A percentile compares a stretch with the other conserved stretches of the same genome.
Evolutionary conservation across 2,113 vertebrate genomes (phyloP).

Genomic region (Myiopsitta monachus): DNA sequence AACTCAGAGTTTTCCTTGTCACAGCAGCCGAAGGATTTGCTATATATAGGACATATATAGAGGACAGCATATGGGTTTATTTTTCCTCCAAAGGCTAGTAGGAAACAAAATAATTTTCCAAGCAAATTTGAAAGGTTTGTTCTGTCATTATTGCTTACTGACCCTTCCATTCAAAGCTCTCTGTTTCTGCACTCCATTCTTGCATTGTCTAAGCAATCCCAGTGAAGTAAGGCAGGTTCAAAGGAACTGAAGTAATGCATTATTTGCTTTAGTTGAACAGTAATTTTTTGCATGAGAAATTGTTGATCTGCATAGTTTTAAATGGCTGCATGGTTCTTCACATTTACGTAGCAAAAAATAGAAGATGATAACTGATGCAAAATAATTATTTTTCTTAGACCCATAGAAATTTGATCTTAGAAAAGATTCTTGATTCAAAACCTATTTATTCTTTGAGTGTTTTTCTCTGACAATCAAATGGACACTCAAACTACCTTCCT

Average conservation of each 20-base stretch:
- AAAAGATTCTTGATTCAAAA: background rate
- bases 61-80: background rate
- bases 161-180: background rate
- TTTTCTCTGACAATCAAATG: background rate
- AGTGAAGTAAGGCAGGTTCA: background rate
- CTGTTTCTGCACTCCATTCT: background rate
- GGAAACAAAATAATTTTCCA: background rate
- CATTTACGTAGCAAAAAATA: background rate
- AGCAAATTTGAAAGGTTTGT: background rate
- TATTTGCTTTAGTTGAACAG: background rate
- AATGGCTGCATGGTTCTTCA: accelerated
- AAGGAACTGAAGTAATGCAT: background rate
- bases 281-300: background rate
- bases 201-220: background rate
- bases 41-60: too few relatives aligned
- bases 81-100: background rate
- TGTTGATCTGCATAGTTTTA: background rate
- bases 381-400: background rate
- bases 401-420: background rate
- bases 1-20: background rate
- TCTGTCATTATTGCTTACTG: background rate
- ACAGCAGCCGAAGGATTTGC: background rate
- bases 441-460: background rate
- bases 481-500: background rate
- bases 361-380: background rate